phyloP scores from a whole-genome alignment of 2,113 vertebrate species.

The Scomber colias region DNA sequence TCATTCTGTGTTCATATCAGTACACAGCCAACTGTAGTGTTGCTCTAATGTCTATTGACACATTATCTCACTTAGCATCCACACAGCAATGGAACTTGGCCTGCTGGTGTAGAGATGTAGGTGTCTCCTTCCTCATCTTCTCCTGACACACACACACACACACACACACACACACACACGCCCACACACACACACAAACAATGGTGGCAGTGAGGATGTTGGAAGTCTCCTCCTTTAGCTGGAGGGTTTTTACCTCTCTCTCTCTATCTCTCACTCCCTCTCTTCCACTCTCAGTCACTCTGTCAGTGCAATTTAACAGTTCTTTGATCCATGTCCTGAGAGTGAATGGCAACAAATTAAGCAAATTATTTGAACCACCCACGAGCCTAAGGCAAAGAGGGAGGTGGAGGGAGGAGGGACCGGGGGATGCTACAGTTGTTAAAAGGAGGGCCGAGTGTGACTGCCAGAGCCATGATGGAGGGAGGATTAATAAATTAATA shows the following conservation, averaged over 20 bases:
- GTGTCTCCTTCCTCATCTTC: conserved; percentile 71
- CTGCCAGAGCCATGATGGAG: conserved; percentile 35
- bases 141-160: conserved; percentile 42
- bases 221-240: conserved; percentile 75
- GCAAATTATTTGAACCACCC: conserved; percentile 85
- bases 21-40: conserved; percentile 46
- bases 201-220: conserved; percentile 51
- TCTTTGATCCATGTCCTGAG: conserved; percentile 85
- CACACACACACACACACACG: conserved; percentile 13
- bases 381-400: conserved; percentile 71
- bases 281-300: conserved; percentile 62
- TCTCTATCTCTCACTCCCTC: conserved; percentile 46
- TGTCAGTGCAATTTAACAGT: conserved; percentile 84
- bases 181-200: conserved; percentile 19
- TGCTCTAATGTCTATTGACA: conserved; percentile 71
- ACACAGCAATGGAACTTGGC: conserved; percentile 73
- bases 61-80: conserved; percentile 70
- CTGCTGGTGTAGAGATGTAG: conserved; percentile 70
- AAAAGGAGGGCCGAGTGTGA: conserved; percentile 67
- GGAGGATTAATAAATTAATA: conserved; percentile 31
- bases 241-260: conserved; percentile 71
- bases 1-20: conserved; percentile 36
- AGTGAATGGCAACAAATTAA: conserved; percentile 86
- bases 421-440: conserved; percentile 61
- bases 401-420: conserved; percentile 53